Conservation (phyloP, 1,140 invertebrate genomes). For the Pectinophora gossypiella region DNA sequence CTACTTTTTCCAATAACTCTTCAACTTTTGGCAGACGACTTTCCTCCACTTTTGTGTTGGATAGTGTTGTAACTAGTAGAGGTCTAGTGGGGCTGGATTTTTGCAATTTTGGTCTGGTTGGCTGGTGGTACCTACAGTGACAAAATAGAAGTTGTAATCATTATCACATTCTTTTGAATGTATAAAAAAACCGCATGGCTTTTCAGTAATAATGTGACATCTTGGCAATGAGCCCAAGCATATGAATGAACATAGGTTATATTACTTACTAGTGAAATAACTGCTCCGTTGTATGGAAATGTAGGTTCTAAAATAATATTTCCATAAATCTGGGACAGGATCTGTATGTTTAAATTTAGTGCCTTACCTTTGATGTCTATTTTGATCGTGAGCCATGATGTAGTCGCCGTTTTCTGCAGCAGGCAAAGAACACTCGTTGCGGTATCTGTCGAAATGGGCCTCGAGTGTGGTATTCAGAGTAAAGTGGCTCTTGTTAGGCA, state of each 20-base stretch:
- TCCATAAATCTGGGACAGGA: not conserved
- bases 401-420: conserved; percentile 60
- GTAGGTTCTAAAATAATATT: no score
- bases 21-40: conserved; percentile 62
- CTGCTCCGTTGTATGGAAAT: no score
- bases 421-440: conserved; percentile 51
- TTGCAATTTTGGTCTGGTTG: conserved; percentile 53
- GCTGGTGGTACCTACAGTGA: no score
- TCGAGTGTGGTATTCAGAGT: conserved; percentile 48
- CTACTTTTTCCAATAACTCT: conserved; percentile 61
- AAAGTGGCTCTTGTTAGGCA: conserved; percentile 56
- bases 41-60: conserved; percentile 59
- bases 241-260: no score
- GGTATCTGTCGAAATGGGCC: conserved; percentile 34
- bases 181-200: conserved; percentile 23
- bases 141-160: no score
- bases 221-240: not conserved
- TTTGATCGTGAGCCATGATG: conserved; percentile 56
- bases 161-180: no score
- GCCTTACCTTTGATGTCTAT: conserved; percentile 18
- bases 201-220: not conserved
- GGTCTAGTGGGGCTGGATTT: conserved; percentile 59
- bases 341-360: no score
- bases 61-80: conserved; percentile 50
- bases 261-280: no score